Conservation (phyloP, 2,797 vertebrate species). For the Paramormyrops hopkinsi region DNA sequence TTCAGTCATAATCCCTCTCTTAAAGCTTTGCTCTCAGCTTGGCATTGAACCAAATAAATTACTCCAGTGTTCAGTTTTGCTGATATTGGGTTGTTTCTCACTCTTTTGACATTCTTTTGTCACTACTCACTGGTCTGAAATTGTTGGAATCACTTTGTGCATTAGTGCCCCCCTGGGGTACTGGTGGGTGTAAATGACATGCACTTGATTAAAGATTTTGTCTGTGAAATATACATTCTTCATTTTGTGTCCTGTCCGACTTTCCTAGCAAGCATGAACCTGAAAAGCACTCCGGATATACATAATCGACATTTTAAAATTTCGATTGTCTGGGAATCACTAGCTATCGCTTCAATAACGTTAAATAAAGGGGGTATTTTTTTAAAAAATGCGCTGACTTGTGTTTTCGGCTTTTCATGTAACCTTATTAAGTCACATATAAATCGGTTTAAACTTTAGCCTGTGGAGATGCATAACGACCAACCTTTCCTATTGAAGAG, state of each 20-base stretch:
- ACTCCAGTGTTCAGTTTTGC: neutral
- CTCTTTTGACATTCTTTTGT: neutral
- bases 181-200: neutral
- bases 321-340: neutral
- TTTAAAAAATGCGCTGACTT: neutral
- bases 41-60: neutral
- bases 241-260: neutral
- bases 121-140: neutral
- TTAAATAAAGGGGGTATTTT: neutral
- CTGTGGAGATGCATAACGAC: neutral
- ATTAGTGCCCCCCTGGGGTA: neutral
- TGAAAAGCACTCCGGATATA: neutral
- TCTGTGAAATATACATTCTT: neutral
- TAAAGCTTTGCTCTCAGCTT: neutral
- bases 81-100: neutral
- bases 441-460: neutral
- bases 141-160: neutral
- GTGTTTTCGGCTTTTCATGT: neutral
- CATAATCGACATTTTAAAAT: neutral
- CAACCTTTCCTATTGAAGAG: neutral
- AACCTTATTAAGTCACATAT: neutral
- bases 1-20: neutral
- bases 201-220: conserved; percentile 3
- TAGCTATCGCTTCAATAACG: neutral
- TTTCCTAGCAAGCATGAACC: neutral